Evolutionary conservation across 2,888 invertebrate species (phyloP).

Genomic region (Tryphoninae sp.): DNA sequence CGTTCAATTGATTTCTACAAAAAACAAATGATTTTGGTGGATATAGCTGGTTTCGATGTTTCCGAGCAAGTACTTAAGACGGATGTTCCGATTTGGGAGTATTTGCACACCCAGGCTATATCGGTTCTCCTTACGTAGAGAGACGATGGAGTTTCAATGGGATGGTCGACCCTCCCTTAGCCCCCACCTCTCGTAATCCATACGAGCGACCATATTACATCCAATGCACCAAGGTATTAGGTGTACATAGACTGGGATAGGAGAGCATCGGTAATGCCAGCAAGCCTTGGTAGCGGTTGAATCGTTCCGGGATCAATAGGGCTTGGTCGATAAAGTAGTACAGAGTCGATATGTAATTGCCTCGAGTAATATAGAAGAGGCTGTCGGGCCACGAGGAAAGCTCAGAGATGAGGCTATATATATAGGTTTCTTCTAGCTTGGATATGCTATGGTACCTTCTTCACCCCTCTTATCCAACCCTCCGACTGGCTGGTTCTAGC

Average conservation of each 20-base stretch:
- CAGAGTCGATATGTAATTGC: slow-evolving; percentile 69
- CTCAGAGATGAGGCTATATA: slow-evolving; percentile 23
- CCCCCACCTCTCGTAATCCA: slow-evolving; percentile 25
- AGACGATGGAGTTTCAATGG: slow-evolving; percentile 7
- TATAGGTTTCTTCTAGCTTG: slow-evolving; percentile 39
- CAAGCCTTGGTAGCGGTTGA: slow-evolving; percentile 16
- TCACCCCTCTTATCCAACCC: slow-evolving; percentile 40
- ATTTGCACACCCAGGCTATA: slow-evolving; percentile 37
- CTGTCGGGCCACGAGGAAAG: slow-evolving; percentile 51
- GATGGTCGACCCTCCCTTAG: slow-evolving; percentile 27
- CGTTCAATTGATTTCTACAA: too few species aligned
- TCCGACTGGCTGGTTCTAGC: slow-evolving; percentile 38
- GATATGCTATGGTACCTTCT: slow-evolving; percentile 37
- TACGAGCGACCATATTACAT: slow-evolving; percentile 40
- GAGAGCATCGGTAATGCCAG: slow-evolving; percentile 5
- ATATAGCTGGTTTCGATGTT: slow-evolving; percentile 31
- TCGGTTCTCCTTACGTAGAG: slow-evolving; percentile 22
- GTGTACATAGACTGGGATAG: slow-evolving; percentile 31
- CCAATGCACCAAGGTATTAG: slow-evolving; percentile 26
- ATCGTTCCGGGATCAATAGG: slow-evolving; percentile 55
- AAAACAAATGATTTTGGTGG: neutral
- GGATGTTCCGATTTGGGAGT: slow-evolving; percentile 19
- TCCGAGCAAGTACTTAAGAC: slow-evolving; percentile 40
- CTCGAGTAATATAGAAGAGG: slow-evolving; percentile 64
- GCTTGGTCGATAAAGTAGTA: slow-evolving; percentile 52